Base-by-base conservation (phyloP, 2,113 vertebrate genomes). In the Tragelaphus buxtoni region DNA sequence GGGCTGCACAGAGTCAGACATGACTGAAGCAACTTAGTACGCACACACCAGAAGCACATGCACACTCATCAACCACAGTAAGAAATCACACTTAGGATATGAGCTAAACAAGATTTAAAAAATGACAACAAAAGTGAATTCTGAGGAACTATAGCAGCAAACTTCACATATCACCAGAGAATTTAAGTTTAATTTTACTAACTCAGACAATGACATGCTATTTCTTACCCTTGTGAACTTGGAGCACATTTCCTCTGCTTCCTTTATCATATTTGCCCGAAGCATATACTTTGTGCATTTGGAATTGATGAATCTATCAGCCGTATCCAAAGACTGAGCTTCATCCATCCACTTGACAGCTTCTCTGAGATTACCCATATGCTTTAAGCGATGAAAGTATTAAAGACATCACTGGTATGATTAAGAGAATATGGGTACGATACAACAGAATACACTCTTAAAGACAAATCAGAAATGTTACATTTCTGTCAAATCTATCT, bases 221-320 rank as follows among this genome's bases (percentile, higher is more conserved):
- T 49, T 97, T 94, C 97, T 92, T 98, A 99, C 99, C 98, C 99
- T 98, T 1, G 99, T 99, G 95, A 99, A 99, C 86, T 98, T 99
- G 79, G 99, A 99, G 77, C 99, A 99, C 98, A 99, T 99, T 83
- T 99, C 99, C 91, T 99, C 99, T 65, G 99, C 99, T 94, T 99
- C 99, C 90, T 99, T 99, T 88, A 99, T 98, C 99, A 99, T 98
- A 96, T 99, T 98, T 86, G 99, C 99, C 94, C 98, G 97, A 58
- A 99, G 98, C 98, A 99, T 98, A 12, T 99, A 99, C 79, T 99
- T 99, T 95, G 98, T 98, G 63, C 99, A 99, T 88, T 99, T 99
- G 42, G 98, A 99, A 94, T 99, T 99, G 85, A 99, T 98, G 97
- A 99, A 99, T 91, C 99, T 98, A 80, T 99, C 99, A 28, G 99